A percentile compares a stretch with the other conserved stretches of the same genome.
Conservation (phyloP, 2,888 invertebrate genomes). For the Meghimatium bilineatum region DNA sequence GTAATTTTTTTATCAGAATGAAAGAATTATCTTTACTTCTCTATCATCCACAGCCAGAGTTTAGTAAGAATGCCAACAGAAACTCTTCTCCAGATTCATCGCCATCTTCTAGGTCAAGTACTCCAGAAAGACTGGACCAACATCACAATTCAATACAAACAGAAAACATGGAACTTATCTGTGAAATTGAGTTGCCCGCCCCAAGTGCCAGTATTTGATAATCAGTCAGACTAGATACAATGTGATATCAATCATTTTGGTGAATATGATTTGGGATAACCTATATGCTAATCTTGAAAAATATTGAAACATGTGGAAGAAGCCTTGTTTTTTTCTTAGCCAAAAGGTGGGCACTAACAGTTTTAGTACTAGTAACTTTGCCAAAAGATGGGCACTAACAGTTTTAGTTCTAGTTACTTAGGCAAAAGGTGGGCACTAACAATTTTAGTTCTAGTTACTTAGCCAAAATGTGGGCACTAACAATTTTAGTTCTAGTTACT, state of each 20-base stretch:
- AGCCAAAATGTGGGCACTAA: too few species aligned
- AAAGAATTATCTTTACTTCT: not conserved
- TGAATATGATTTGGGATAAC: too few species aligned
- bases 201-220: not conserved
- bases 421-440: too few species aligned
- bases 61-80: not conserved
- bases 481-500: too few species aligned
- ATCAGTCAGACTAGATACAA: not conserved
- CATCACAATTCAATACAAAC: conserved; percentile 3
- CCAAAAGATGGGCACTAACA: too few species aligned
- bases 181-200: not conserved
- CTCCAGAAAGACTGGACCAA: not conserved
- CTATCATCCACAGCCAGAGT: conserved; percentile 11
- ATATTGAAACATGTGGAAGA: too few species aligned
- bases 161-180: conserved; percentile 12
- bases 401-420: too few species aligned
- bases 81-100: not conserved
- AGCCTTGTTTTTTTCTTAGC: too few species aligned
- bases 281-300: not conserved
- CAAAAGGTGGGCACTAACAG: too few species aligned
- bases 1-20: too few species aligned
- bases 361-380: too few species aligned
- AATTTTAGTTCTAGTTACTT: too few species aligned
- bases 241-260: not conserved
- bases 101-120: not conserved